Percentiles rank a stretch among this genome's conserved stretches.
Conservation (phyloP, 2,113 vertebrate genomes). For the Stegostoma tigrinum region DNA sequence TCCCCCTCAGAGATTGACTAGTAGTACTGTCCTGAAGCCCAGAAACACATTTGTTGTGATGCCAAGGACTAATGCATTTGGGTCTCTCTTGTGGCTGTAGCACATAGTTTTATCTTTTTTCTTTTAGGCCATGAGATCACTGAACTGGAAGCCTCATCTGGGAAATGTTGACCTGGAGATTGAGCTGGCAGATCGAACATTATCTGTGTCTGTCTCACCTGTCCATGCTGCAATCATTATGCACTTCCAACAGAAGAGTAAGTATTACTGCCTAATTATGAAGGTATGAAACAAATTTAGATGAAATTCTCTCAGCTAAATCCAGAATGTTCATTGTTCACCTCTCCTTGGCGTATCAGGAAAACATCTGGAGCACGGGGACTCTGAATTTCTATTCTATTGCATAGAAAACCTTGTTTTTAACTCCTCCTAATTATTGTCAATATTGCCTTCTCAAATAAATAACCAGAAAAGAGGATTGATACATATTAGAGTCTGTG, state of each 20-base stretch:
- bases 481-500: neutral
- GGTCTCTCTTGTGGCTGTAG: neutral
- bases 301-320: neutral
- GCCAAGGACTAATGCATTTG: neutral
- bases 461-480: neutral
- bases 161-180: conserved; percentile 86
- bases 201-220: conserved; percentile 79
- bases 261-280: neutral
- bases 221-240: conserved; percentile 88
- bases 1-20: neutral
- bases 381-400: neutral
- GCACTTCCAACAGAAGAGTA: conserved; percentile 89
- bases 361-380: neutral
- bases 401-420: neutral
- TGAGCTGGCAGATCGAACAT: conserved; percentile 84
- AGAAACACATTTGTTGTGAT: neutral
- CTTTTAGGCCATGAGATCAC: conserved; percentile 88
- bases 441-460: neutral
- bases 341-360: neutral
- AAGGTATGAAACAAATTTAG: neutral
- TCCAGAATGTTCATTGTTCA: neutral
- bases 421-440: neutral
- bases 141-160: conserved; percentile 94
- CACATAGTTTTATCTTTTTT: neutral
- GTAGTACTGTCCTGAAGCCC: neutral